Evolutionary conservation across 2,888 invertebrate genomes (phyloP).

Genomic region (Salticus scenicus): DNA sequence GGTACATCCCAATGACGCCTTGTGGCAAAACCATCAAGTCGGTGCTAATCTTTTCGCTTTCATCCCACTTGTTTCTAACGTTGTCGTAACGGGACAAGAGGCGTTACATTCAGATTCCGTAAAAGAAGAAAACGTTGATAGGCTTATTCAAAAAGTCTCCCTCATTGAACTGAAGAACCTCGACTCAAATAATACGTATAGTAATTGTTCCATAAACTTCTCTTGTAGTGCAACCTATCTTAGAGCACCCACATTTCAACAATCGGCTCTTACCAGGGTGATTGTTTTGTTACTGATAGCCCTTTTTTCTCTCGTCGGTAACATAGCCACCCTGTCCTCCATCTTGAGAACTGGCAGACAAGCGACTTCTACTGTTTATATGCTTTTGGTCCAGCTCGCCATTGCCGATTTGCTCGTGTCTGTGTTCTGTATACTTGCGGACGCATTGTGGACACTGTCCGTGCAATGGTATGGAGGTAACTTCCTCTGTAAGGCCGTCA

Average conservation of each 20-base stretch:
- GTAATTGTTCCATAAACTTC: neutral
- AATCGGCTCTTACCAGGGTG: slow-evolving; percentile 81
- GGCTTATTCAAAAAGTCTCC: neutral
- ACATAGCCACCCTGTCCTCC: slow-evolving; percentile 85
- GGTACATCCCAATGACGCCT: no score
- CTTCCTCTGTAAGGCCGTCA: slow-evolving; percentile 85
- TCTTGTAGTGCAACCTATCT: neutral
- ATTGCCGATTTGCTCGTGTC: slow-evolving; percentile 88
- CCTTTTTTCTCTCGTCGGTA: slow-evolving; percentile 83
- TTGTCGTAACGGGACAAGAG: neutral
- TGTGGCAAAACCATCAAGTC: no score
- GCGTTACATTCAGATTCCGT: neutral
- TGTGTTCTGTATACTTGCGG: slow-evolving; percentile 86
- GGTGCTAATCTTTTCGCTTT: neutral
- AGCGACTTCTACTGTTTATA: slow-evolving; percentile 79
- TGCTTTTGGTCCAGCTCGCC: slow-evolving; percentile 87
- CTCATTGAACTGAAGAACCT: neutral
- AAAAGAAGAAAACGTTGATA: neutral
- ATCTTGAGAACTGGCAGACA: slow-evolving; percentile 81
- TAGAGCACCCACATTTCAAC: slow-evolving; percentile 81
- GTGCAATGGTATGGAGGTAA: slow-evolving; percentile 89
- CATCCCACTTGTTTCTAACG: neutral
- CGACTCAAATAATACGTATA: neutral
- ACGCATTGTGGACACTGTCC: slow-evolving; percentile 85
- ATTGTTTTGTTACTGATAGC: slow-evolving; percentile 84